phyloP scores from a whole-genome alignment of 2,797 vertebrate genomes.

The Sparidentex hasta region DNA sequence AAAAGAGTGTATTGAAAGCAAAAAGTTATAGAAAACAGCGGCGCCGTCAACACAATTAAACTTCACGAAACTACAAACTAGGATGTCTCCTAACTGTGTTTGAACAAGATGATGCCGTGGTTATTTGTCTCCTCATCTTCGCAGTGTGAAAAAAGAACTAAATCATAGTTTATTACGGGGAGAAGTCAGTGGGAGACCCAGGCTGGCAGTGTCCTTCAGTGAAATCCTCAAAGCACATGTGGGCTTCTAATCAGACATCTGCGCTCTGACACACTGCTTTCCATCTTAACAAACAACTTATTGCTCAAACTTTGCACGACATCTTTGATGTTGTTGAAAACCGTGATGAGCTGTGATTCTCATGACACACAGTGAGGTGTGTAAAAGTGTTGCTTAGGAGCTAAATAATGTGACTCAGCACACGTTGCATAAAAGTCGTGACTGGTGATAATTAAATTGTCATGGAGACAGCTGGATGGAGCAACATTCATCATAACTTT shows the following conservation, averaged over 20 bases:
- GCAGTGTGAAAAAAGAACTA: conserved; percentile 19
- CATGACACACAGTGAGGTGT: conserved; percentile 42
- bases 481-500: conserved; percentile 12
- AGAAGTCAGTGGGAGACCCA: conserved; percentile 34
- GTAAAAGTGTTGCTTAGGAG: conserved; percentile 31
- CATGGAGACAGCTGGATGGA: conserved; percentile 46
- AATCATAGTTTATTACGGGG: conserved; percentile 35
- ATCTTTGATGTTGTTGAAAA: conserved; percentile 26
- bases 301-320: conserved; percentile 11
- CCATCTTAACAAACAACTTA: conserved; percentile 21
- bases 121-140: conserved; percentile 25
- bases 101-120: conserved; percentile 23
- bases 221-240: conserved; percentile 22
- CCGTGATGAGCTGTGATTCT: conserved; percentile 24
- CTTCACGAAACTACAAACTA: neutral
- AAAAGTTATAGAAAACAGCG: conserved; percentile 5
- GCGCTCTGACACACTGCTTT: conserved; percentile 22
- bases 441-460: conserved; percentile 62
- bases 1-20: conserved; percentile 7
- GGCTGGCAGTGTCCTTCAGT: conserved; percentile 7
- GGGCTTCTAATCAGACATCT: conserved; percentile 36
- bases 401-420: conserved; percentile 46
- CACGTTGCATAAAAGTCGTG: conserved; percentile 60
- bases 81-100: conserved; percentile 19
- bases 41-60: neutral